These are phyloP conservation scores for Bungarus multicinctus DNA, from an alignment of 2,113 vertebrate species.

Conservation along the genomic window DNA sequence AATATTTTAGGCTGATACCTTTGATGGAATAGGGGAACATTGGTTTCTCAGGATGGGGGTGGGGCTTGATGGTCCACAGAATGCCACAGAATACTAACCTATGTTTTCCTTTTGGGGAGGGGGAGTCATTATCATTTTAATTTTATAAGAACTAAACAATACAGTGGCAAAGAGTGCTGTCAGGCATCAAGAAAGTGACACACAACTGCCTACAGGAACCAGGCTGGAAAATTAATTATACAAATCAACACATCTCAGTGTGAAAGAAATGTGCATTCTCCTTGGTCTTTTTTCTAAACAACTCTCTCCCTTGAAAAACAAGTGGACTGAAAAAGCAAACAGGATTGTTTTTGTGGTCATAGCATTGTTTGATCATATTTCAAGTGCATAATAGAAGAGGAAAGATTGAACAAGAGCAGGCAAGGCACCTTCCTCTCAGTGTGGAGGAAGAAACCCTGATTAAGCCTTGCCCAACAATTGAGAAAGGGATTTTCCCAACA, in stretches of 20 bases:
- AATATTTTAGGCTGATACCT: neutral
- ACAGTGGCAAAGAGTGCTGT: neutral
- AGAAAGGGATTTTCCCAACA: conserved; percentile 51
- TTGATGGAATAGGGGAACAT: neutral
- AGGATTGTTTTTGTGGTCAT: neutral
- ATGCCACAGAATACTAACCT: neutral
- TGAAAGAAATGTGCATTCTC: neutral
- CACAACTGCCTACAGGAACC: neutral
- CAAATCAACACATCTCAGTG: neutral
- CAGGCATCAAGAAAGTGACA: neutral
- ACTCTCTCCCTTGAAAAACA: neutral
- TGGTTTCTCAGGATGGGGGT: neutral
- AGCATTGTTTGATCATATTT: neutral
- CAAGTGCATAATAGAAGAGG: neutral
- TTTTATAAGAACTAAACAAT: neutral
- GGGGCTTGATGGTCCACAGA: neutral
- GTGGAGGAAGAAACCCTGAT: neutral
- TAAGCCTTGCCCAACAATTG: conserved; percentile 25
- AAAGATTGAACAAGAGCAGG: conserved; percentile 5
- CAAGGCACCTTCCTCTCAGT: neutral
- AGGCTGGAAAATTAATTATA: neutral
- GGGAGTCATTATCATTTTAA: neutral
- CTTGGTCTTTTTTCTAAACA: neutral
- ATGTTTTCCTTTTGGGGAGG: neutral
- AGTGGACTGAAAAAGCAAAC: neutral